Base-by-base conservation (phyloP, 2,113 vertebrate genomes). In the Centropristis striata region DNA sequence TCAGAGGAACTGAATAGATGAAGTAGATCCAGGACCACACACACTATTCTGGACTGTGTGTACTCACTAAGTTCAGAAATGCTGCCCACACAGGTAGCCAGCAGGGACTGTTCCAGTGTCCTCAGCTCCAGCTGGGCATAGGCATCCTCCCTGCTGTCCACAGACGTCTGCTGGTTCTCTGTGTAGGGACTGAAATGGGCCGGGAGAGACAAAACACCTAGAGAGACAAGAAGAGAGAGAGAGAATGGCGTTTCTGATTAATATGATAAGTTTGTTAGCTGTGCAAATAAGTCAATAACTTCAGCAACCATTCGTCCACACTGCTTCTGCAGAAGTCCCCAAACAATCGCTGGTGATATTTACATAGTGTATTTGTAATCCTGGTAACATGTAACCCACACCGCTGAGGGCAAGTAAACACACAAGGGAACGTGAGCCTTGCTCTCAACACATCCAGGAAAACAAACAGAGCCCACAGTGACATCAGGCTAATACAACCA, bases 61-160 rank as follows among this genome's bases (percentile, higher is more conserved):
- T 39, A 97, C 98, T 98, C 84, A 99, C 98, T 99, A 82, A 99
- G 95, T 50, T 99, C 98, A 0, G 98, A 99, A 93, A 99, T 99
- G 96, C 97, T 99, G 82, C 98, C 98, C 50, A 99, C 98, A 0
- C 98, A 99, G 0, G 98, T 99, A 51, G 98, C 98, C 90, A 99
- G 92, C 71, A 99, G 94, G 16, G 98, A 97, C 90, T 99, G 98
- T 87, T 99, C 98, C 92, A 99, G 92, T 0, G 98, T 99, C 32
- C 98, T 96, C n/a, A 99, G 96, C 74, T 99, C 98, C 92, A 99
- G 95, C 84, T 99, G 98, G 8, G 97, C 98, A 0, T 99, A 99
- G 49, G 98, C 97, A 1, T 98, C 97, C 0, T 97, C 97, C 15
- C 96, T 91, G 88, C 96, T 97, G 0, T 98, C 97, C 1, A 88